These are phyloP conservation scores for Augiades crinisus DNA, from an alignment of 2,888 invertebrate genomes.

Conservation along the genomic window DNA sequence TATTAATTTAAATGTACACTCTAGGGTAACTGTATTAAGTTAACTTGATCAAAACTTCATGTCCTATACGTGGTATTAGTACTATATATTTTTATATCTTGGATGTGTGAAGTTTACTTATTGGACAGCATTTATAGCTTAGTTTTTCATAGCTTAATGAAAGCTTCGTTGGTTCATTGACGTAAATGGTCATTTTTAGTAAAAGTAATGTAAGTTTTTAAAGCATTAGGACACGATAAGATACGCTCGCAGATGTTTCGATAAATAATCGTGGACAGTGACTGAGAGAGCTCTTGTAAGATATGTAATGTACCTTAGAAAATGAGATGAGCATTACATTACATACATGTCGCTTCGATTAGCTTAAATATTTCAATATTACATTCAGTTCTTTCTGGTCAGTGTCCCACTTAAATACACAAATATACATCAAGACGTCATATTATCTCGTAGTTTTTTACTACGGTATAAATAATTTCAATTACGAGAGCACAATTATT, in stretches of 20 bases:
- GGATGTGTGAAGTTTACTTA: slow-evolving; percentile 17
- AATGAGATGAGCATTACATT: too few species aligned
- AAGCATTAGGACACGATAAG: not conserved
- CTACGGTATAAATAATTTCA: too few species aligned
- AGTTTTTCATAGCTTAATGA: slow-evolving; percentile 9
- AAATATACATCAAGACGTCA: too few species aligned
- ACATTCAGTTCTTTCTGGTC: too few species aligned
- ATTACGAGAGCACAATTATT: too few species aligned
- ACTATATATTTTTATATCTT: slow-evolving; percentile 12
- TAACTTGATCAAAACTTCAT: slow-evolving; percentile 14
- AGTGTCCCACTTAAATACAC: too few species aligned
- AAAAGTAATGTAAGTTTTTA: slow-evolving; percentile 6
- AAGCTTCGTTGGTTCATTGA: slow-evolving; percentile 7
- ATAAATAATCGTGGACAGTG: not conserved
- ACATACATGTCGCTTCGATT: too few species aligned
- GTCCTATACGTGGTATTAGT: slow-evolving; percentile 4
- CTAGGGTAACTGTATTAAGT: slow-evolving; percentile 7
- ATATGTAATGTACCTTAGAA: not conserved
- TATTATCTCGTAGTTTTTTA: too few species aligned
- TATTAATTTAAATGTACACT: not conserved
- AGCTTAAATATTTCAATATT: too few species aligned
- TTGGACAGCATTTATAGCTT: slow-evolving; percentile 22
- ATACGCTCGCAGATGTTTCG: not conserved
- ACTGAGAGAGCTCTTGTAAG: not conserved
- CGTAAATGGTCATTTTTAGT: not conserved